Evolutionary conservation across 1,140 invertebrate genomes (phyloP).

Genomic region (Mycetomoellerius zeteki): DNA sequence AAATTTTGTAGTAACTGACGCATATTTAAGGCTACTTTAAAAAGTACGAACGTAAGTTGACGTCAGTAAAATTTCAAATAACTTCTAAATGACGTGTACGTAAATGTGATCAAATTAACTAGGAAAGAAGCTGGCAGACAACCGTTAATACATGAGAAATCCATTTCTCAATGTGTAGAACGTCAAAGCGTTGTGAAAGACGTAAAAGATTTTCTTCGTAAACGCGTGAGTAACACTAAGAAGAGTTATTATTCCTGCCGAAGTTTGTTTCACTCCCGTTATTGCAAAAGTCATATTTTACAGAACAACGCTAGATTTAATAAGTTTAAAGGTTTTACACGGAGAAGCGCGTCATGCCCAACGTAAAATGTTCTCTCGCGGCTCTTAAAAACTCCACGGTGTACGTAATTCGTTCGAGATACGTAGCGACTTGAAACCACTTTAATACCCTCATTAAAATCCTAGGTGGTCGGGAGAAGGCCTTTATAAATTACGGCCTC

Average conservation of each 20-base stretch:
- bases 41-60: conserved; percentile 39
- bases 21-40: conserved; percentile 51
- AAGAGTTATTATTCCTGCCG: conserved; percentile 20
- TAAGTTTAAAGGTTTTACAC: conserved; percentile 42
- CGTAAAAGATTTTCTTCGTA: not conserved
- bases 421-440: conserved; percentile 75
- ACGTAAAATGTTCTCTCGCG: conserved; percentile 51
- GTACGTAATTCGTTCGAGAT: conserved; percentile 75
- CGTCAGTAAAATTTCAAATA: conserved; percentile 30
- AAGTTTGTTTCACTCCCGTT: conserved; percentile 6
- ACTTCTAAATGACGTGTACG: not conserved
- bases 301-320: conserved; percentile 38
- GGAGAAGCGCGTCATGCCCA: not conserved
- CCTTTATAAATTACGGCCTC: conserved; percentile 77
- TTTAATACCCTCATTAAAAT: conserved; percentile 82
- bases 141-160: conserved; percentile 22
- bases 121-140: not conserved
- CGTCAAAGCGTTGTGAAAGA: not conserved
- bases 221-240: not conserved
- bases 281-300: conserved; percentile 47
- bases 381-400: conserved; percentile 67
- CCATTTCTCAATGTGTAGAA: not conserved
- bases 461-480: conserved; percentile 49
- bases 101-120: conserved; percentile 40
- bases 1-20: conserved; percentile 43